Conservation (phyloP, 2,113 vertebrate species). For the Motacilla alba region DNA sequence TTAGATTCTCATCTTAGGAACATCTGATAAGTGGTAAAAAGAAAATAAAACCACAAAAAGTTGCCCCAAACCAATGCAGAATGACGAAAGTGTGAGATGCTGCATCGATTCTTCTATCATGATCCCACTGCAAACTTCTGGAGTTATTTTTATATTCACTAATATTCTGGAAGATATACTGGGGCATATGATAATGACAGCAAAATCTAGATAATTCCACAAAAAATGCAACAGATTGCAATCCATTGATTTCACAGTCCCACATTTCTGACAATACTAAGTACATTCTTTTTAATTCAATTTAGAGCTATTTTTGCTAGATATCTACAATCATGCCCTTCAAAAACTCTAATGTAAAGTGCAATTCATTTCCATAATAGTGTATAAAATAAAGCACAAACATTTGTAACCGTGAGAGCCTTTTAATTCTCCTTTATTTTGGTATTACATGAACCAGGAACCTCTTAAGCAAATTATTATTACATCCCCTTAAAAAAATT, state of each 20-base stretch:
- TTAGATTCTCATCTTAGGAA: not conserved
- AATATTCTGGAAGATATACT: not conserved
- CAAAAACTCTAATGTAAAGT: not conserved
- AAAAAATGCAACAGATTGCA: not conserved
- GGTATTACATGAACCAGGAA: not conserved
- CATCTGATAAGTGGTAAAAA: not conserved
- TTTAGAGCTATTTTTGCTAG: conserved; percentile 23
- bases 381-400: not conserved
- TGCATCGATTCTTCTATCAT: fast-evolving
- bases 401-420: not conserved
- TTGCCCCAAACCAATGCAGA: not conserved
- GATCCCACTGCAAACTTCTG: not conserved
- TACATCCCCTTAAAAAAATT: not conserved
- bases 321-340: not conserved
- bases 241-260: not conserved
- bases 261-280: not conserved
- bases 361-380: conserved; percentile 16
- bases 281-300: conserved; percentile 28
- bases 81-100: not conserved
- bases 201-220: not conserved
- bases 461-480: not conserved
- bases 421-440: not conserved
- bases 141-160: not conserved
- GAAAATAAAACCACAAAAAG: not conserved
- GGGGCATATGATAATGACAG: not conserved